These are phyloP conservation scores for Oegoconia quadripuncta DNA, from an alignment of 2,888 invertebrate genomes.

Conservation along the genomic window DNA sequence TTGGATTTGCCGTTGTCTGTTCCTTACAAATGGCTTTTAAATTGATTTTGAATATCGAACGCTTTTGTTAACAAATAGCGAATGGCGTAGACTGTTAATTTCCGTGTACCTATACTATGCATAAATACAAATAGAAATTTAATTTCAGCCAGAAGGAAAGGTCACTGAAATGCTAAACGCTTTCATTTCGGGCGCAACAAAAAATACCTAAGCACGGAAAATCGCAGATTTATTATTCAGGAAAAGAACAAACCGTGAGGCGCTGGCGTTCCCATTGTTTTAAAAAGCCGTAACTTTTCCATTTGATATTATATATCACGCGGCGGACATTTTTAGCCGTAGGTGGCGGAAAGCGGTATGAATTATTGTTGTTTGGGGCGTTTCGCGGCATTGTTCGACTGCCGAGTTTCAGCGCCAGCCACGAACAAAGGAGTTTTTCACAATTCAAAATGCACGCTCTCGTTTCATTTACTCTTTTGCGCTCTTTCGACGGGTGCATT, in stretches of 20 bases:
- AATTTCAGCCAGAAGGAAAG: conserved; percentile 11
- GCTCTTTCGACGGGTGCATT: conserved; percentile 71
- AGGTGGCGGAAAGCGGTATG: conserved; percentile 77
- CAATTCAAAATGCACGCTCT: conserved; percentile 74
- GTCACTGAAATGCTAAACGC: conserved; percentile 14
- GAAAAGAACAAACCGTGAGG: conserved; percentile 48
- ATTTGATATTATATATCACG: conserved; percentile 75
- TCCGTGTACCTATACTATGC: conserved; percentile 7
- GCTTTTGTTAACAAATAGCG: conserved; percentile 52
- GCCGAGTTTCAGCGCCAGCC: conserved; percentile 60
- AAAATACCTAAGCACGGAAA: conserved; percentile 34
- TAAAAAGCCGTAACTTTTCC: conserved; percentile 74
- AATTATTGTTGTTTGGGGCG: conserved; percentile 78
- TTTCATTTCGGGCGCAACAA: conserved; percentile 13
- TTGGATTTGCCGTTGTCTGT: conserved; percentile 76
- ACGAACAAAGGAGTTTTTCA: conserved; percentile 75
- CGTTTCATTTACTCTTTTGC: conserved; percentile 78
- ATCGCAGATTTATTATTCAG: conserved; percentile 52
- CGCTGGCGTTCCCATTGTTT: conserved; percentile 66
- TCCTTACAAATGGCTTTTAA: conserved; percentile 74
- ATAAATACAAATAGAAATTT: conserved; percentile 6
- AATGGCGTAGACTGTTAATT: conserved; percentile 7
- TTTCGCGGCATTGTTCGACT: conserved; percentile 68
- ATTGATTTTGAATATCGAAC: conserved; percentile 71
- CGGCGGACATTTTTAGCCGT: conserved; percentile 78